Evolutionary conservation across 2,113 vertebrate species (phyloP), one percentile per base, ranked within the genome.

Genomic region (Trematocara variabile): DNA sequence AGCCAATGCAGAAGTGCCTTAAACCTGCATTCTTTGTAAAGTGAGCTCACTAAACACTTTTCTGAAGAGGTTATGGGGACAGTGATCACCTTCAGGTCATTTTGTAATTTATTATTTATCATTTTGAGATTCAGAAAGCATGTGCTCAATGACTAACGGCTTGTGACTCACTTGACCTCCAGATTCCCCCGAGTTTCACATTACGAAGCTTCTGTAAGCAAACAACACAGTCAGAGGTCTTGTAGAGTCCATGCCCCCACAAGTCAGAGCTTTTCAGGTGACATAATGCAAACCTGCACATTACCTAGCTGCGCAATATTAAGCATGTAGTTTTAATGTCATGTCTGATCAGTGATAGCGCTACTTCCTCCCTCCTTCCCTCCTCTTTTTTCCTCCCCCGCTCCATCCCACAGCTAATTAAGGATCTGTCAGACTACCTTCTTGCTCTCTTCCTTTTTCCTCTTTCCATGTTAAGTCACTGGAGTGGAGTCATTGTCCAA

Each of bases 331-430:
- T 48, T 48, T 48, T 75, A 48, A 75, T 48, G 41, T 48, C 68
- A 18, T 48, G 68, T 30, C 25, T 16, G 25, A 83, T 12, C 34
- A 48, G 33, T 88, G 79, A 77, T 10, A 13, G 79, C 16, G n/a
- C 16, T 25, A 20, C 52, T 28, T 33, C 7, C 46, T 63, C 81
- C 41, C 28, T 44, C 41, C 53, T 39, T 20, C 44, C n/a, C 18
- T 22, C 11, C 54, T 16, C 44, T 33, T 8, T 41, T 11, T 60
- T 39, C 28, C 48, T 70, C 50, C 7, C 28, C 55, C 58, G 52
- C 77, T 92, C 80, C 90, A 90, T 86, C 90, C 33, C 48, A 58
- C 52, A 78, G 63, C 52, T 92, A 91, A 92, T 94, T 90, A 93
- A 70, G 50, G 34, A 56, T 77, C 53, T 91, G 87, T 90, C 92